Percentiles rank a stretch among this genome's conserved stretches.
These are phyloP conservation scores for Microtus richardsoni DNA, from an alignment of 2,113 vertebrate species.

Conservation along the genomic window DNA sequence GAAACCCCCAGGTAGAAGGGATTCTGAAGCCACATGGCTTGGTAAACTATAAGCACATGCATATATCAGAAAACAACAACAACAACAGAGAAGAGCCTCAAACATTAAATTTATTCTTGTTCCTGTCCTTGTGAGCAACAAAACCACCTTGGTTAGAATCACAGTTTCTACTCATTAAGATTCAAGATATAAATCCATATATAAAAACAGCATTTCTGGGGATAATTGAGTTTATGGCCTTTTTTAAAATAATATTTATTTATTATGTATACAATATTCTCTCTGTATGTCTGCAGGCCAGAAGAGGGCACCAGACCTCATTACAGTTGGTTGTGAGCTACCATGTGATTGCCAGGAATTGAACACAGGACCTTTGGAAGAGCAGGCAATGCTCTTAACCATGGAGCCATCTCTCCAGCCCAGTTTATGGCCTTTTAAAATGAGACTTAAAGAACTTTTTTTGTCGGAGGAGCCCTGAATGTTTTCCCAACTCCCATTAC, in stretches of 20 bases:
- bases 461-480: slow-evolving; percentile 18
- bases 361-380: no score
- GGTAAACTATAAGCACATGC: neutral
- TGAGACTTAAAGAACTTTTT: slow-evolving; percentile 7
- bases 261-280: no score
- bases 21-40: neutral
- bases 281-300: no score
- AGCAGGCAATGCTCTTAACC: no score
- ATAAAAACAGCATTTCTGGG: slow-evolving; percentile 29
- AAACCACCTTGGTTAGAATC: neutral
- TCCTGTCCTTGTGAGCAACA: neutral
- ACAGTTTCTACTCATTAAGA: neutral
- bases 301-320: no score
- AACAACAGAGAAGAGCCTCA: neutral
- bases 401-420: no score
- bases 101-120: neutral
- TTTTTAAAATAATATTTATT: no score
- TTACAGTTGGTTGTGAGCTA: no score
- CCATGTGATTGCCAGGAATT: no score
- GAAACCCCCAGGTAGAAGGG: neutral
- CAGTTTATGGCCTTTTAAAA: slow-evolving; percentile 48
- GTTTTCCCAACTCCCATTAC: slow-evolving; percentile 1
- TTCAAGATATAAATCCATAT: slow-evolving; percentile 35
- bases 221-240: slow-evolving; percentile 41
- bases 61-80: neutral